Evolutionary conservation across 1,140 invertebrate genomes (phyloP).

Genomic region (Galleria mellonella): DNA sequence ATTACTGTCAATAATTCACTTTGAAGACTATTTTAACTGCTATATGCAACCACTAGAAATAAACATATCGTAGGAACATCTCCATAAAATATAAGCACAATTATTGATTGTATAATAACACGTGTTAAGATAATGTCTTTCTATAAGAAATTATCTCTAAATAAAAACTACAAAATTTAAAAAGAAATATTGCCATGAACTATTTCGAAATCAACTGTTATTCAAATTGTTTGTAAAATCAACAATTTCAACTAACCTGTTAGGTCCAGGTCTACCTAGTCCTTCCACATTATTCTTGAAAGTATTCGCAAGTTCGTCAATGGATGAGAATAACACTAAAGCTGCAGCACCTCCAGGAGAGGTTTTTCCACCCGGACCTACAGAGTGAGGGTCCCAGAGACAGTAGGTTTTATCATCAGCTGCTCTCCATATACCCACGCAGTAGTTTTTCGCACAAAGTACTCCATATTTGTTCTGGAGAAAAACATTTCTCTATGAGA

Average conservation of each 20-base stretch:
- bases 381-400: conserved; percentile 70
- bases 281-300: conserved; percentile 45
- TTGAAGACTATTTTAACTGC: too few species aligned
- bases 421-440: conserved; percentile 60
- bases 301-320: conserved; percentile 48
- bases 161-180: too few species aligned
- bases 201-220: too few species aligned
- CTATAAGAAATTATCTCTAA: too few species aligned
- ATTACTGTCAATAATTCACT: too few species aligned
- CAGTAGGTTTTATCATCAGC: conserved; percentile 42
- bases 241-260: conserved; percentile 54
- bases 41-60: too few species aligned
- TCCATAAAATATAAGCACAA: too few species aligned
- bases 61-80: too few species aligned
- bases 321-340: conserved; percentile 32
- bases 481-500: conserved; percentile 4
- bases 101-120: too few species aligned
- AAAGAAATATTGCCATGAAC: too few species aligned
- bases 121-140: too few species aligned
- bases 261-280: conserved; percentile 37
- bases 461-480: conserved; percentile 50
- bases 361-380: conserved; percentile 52
- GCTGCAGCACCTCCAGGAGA: conserved; percentile 54
- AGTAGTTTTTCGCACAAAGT: conserved; percentile 53
- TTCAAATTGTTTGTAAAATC: too few species aligned